A percentile compares a stretch with the other conserved stretches of the same genome.
Evolutionary conservation across 1,140 invertebrate genomes (phyloP).

Genomic region (Cyclina sinensis): DNA sequence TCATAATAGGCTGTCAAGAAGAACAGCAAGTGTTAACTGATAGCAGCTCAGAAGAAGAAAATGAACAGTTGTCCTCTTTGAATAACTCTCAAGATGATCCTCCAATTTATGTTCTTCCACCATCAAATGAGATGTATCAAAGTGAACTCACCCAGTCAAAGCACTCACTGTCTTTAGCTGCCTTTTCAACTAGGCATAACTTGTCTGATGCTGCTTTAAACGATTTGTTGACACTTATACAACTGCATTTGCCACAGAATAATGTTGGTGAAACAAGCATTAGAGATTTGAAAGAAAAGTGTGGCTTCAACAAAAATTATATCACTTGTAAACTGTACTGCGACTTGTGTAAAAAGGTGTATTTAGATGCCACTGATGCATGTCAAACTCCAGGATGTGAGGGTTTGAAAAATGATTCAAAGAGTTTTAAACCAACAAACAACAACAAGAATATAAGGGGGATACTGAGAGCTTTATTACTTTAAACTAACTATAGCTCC

Average conservation of each 20-base stretch:
- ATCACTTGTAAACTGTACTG: constrained; percentile 10
- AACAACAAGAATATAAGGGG: too few species aligned
- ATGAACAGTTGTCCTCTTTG: background rate
- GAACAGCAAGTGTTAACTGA: background rate
- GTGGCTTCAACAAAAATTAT: constrained; percentile 24
- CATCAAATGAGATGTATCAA: background rate
- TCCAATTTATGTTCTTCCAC: background rate
- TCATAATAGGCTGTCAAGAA: background rate
- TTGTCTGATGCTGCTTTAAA: constrained; percentile 40
- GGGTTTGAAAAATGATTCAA: constrained; percentile 28
- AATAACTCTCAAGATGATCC: background rate
- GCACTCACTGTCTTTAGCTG: background rate
- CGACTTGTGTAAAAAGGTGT: constrained; percentile 37
- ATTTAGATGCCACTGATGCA: background rate
- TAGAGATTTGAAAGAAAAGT: constrained; percentile 24
- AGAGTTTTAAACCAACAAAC: too few species aligned
- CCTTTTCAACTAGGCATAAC: constrained; percentile 19
- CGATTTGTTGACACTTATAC: constrained; percentile 19
- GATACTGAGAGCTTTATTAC: too few species aligned
- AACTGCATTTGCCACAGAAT: constrained; percentile 20
- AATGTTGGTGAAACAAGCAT: constrained; percentile 29
- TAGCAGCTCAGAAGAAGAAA: background rate
- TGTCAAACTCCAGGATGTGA: constrained; percentile 39
- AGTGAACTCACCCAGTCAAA: constrained; percentile 5
- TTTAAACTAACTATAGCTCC: too few species aligned